A percentile compares a stretch with the other conserved stretches of the same genome.
These are phyloP conservation scores for Dermochelys coriacea DNA, from an alignment of 2,797 vertebrate genomes.

Conservation along the genomic window DNA sequence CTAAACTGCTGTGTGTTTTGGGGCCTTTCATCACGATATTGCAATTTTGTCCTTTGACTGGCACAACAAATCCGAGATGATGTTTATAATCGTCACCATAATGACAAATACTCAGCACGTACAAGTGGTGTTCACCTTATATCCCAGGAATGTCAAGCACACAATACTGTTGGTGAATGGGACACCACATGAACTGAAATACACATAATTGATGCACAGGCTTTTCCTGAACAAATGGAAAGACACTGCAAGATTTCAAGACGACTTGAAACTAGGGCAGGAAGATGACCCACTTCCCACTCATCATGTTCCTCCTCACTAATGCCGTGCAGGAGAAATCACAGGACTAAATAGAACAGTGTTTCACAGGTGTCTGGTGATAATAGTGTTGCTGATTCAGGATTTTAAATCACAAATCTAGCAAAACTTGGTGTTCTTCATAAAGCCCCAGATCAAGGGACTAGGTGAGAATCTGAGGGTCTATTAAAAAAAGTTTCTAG, in stretches of 20 bases:
- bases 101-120: not conserved
- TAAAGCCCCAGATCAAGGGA: not conserved
- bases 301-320: not conserved
- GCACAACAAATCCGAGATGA: not conserved
- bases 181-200: not conserved
- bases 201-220: not conserved
- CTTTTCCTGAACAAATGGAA: not conserved
- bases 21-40: not conserved
- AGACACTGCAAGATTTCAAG: not conserved
- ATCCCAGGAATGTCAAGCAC: fast-evolving
- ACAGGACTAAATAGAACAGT: not conserved
- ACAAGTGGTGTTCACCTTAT: not conserved
- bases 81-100: not conserved
- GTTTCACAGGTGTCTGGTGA: not conserved
- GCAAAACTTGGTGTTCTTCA: not conserved
- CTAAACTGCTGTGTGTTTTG: not conserved
- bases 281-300: not conserved
- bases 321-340: not conserved
- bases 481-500: not conserved
- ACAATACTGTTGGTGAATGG: not conserved
- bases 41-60: not conserved
- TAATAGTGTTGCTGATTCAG: not conserved
- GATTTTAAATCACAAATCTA: not conserved
- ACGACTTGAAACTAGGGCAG: not conserved
- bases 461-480: not conserved